Percentiles rank a stretch among this genome's conserved stretches.
These are phyloP conservation scores for Ameiurus melas DNA, from an alignment of 2,113 vertebrate genomes.

Conservation along the genomic window DNA sequence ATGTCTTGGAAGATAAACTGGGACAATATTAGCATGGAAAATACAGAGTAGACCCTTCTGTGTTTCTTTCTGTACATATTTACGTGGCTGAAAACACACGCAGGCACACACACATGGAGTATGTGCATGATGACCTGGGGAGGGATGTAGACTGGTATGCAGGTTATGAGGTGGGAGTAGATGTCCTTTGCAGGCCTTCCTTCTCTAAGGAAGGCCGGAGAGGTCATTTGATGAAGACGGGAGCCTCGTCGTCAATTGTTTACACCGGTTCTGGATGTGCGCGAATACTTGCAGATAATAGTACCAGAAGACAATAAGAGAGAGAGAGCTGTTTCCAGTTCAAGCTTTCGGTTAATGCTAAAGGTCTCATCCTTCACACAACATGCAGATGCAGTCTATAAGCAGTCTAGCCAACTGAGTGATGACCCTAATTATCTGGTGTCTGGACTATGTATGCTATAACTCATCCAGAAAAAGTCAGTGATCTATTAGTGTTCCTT, in stretches of 20 bases:
- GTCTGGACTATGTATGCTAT: slow-evolving; percentile 19
- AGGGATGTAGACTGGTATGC: slow-evolving; percentile 44
- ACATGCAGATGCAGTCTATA: slow-evolving; percentile 10
- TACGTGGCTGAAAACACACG: slow-evolving; percentile 22
- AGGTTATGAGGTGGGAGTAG: slow-evolving; percentile 54
- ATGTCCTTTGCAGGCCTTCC: slow-evolving; percentile 52
- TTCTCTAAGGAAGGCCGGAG: slow-evolving; percentile 22
- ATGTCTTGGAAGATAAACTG: slow-evolving; percentile 70
- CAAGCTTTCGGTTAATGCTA: not conserved
- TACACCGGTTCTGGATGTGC: slow-evolving; percentile 7
- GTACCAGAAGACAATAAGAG: slow-evolving; percentile 17
- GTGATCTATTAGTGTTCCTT: slow-evolving; percentile 39
- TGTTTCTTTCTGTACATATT: slow-evolving; percentile 42
- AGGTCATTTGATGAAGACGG: slow-evolving; percentile 1
- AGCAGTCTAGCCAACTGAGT: slow-evolving; percentile 3
- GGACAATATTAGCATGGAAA: slow-evolving; percentile 58
- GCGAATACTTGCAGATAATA: not conserved
- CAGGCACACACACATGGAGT: slow-evolving; percentile 11
- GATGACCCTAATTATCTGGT: slow-evolving; percentile 15
- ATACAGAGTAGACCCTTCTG: slow-evolving; percentile 51
- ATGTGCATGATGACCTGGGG: slow-evolving; percentile 12
- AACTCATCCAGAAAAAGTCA: slow-evolving; percentile 17
- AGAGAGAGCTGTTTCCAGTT: not conserved
- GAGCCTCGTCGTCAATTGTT: slow-evolving; percentile 19
- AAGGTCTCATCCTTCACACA: slow-evolving; percentile 8